phyloP scores from a whole-genome alignment of 2,888 invertebrate species.

The Amphipyra berbera region DNA sequence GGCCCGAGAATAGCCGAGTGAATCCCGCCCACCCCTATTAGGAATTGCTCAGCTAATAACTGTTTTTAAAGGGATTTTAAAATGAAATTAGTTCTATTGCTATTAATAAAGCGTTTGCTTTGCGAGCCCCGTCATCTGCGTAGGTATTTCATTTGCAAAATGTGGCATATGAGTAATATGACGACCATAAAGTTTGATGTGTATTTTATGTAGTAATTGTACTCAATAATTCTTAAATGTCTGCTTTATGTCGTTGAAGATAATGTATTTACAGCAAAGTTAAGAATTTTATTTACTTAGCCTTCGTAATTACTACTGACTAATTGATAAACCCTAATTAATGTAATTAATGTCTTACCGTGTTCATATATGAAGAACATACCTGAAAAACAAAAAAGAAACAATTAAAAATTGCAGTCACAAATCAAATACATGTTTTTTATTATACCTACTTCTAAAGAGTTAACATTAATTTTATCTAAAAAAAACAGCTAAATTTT shows the following conservation, averaged over 20 bases:
- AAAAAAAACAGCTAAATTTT: too few relatives aligned
- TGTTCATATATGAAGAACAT: conserved; percentile 47
- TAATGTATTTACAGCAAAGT: conserved; percentile 1
- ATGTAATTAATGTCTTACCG: conserved; percentile 23
- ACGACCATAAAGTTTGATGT: conserved; percentile 28
- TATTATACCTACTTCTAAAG: too few relatives aligned
- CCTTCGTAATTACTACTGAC: conserved; percentile 2
- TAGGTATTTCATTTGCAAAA: conserved; percentile 22
- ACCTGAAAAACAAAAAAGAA: conserved; percentile 59
- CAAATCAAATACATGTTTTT: conserved; percentile 4
- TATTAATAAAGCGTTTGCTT: conserved; percentile 27
- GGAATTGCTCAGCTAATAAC: conserved; percentile 69
- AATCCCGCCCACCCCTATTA: conserved; percentile 75
- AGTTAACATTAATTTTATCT: too few relatives aligned
- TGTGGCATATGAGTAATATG: conserved; percentile 15
- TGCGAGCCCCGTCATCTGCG: conserved; percentile 17
- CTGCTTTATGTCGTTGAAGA: conserved; percentile 7
- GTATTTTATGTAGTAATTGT: conserved; percentile 32
- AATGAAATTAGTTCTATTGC: conserved; percentile 59
- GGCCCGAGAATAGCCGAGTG: conserved; percentile 63
- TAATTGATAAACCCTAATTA: conserved; percentile 10
- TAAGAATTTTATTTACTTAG: conserved; percentile 15
- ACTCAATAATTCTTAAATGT: conserved; percentile 16
- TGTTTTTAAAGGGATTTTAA: conserved; percentile 65
- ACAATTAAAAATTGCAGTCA: neutral